A percentile compares a stretch with the other conserved stretches of the same genome.
Evolutionary conservation across 2,888 invertebrate species (phyloP).

Genomic region (Pachliopta kotzebuea): DNA sequence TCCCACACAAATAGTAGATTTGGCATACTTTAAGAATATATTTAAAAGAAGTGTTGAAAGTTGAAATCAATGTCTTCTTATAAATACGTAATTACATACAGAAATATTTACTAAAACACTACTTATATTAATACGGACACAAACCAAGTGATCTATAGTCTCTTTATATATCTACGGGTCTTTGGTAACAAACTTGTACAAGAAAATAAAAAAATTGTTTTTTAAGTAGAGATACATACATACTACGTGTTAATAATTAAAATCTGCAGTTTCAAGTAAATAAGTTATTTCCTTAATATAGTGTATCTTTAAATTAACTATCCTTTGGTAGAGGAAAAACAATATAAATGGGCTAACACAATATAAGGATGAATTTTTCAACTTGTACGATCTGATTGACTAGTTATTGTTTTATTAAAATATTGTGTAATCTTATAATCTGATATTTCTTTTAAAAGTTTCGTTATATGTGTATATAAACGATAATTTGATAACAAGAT

Average conservation of each 20-base stretch:
- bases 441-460: background rate
- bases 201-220: too few relatives aligned
- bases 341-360: background rate
- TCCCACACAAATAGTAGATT: too few relatives aligned
- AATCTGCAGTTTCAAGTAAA: background rate
- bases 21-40: too few relatives aligned
- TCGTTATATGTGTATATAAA: background rate
- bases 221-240: too few relatives aligned
- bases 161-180: background rate
- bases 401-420: background rate
- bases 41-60: too few relatives aligned
- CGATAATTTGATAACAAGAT: background rate
- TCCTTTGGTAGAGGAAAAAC: background rate
- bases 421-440: background rate
- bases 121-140: too few relatives aligned
- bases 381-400: background rate
- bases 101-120: too few relatives aligned
- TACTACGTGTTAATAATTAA: background rate
- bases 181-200: background rate
- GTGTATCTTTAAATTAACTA: background rate
- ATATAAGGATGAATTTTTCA: background rate
- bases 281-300: background rate
- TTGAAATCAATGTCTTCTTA: too few relatives aligned
- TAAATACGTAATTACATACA: too few relatives aligned
- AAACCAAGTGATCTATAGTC: background rate